These are phyloP conservation scores for Caenorhabditis panamensis DNA, from an alignment of 2,888 invertebrate genomes.

Conservation along the genomic window DNA sequence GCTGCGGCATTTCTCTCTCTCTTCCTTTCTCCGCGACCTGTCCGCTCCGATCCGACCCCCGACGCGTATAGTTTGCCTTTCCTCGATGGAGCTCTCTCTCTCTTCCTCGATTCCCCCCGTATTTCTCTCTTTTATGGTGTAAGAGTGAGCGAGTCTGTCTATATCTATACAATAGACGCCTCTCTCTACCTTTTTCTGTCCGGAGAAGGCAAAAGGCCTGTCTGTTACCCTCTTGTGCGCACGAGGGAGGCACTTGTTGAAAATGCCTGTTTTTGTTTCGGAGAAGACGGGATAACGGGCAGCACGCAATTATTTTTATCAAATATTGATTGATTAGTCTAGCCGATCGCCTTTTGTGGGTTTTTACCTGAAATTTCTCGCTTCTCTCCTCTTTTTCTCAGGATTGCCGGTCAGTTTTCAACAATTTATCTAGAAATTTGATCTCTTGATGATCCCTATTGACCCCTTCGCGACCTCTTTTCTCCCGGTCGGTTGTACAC, in stretches of 20 bases:
- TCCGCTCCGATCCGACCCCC: not conserved
- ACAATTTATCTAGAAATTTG: not conserved
- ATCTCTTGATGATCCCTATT: not conserved
- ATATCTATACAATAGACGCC: slow-evolving; percentile 23
- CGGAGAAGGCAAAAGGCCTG: not conserved
- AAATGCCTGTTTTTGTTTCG: slow-evolving; percentile 50
- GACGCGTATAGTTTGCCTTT: slow-evolving; percentile 43
- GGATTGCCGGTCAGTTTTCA: not conserved
- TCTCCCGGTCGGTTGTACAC: not conserved
- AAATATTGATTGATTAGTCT: not conserved
- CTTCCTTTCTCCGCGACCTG: not conserved
- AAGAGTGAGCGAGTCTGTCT: not conserved
- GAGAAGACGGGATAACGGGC: slow-evolving; percentile 7
- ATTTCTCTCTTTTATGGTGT: slow-evolving; percentile 8
- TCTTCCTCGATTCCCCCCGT: not conserved
- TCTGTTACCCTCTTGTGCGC: slow-evolving; percentile 31
- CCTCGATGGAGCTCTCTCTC: slow-evolving; percentile 17
- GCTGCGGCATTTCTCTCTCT: not conserved
- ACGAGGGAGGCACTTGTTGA: slow-evolving; percentile 44
- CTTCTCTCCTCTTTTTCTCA: not conserved
- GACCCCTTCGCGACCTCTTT: not conserved
- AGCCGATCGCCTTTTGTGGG: too few species aligned
- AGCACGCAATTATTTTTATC: slow-evolving; percentile 10
- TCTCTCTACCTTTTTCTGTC: slow-evolving; percentile 11
- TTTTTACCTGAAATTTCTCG: too few species aligned